Evolutionary conservation across 2,113 vertebrate genomes (phyloP).

Genomic region (Myrmecobius fasciatus): DNA sequence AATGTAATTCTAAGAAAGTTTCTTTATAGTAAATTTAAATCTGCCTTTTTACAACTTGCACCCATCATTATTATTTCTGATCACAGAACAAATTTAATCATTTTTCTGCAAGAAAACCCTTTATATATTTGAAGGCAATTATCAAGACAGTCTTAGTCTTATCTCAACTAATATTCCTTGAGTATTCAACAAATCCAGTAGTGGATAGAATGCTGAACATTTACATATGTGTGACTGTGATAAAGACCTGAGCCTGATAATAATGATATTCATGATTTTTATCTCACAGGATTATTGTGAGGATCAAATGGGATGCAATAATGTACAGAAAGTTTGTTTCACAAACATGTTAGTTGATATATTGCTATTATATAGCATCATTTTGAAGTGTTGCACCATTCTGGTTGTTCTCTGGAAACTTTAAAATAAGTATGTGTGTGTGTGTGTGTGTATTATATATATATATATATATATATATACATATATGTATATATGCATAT

Average conservation of each 20-base stretch:
- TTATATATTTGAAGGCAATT: neutral
- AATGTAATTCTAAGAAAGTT: too few species aligned
- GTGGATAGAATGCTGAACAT: neutral
- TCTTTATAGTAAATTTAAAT: too few species aligned
- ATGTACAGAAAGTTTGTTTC: neutral
- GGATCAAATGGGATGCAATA: neutral
- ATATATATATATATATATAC: too few species aligned
- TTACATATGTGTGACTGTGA: neutral
- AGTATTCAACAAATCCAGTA: neutral
- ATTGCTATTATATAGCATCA: neutral
- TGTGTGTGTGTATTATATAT: too few species aligned
- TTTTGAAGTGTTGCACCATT: neutral
- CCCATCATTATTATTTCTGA: too few species aligned
- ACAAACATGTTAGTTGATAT: neutral
- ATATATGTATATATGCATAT: too few species aligned
- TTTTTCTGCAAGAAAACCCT: too few species aligned
- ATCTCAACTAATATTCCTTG: neutral
- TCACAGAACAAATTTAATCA: too few species aligned
- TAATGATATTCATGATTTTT: slow-evolving; percentile 8
- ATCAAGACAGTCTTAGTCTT: neutral
- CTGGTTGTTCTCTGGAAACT: neutral
- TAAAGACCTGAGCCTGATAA: neutral
- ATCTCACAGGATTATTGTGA: neutral
- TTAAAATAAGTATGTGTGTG: neutral
- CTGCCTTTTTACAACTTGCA: too few species aligned